These are phyloP conservation scores for Passer domesticus DNA, from an alignment of 2,113 vertebrate genomes.

Conservation along the genomic window DNA sequence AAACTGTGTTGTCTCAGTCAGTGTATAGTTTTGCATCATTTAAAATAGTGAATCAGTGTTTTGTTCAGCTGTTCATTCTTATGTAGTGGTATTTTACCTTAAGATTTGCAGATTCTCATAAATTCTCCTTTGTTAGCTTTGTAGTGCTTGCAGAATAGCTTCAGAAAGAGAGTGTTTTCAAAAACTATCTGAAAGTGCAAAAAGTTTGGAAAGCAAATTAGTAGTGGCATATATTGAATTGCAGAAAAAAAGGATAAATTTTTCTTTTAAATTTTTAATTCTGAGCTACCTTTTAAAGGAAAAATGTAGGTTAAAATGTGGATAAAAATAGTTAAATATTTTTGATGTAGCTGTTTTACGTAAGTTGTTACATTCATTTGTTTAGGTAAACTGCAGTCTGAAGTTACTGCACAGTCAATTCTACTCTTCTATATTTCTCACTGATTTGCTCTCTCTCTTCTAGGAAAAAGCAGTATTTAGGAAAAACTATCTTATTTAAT, in stretches of 20 bases:
- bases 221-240: background rate
- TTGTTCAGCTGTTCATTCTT: constrained; percentile 6
- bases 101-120: background rate
- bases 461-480: background rate
- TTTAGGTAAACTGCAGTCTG: background rate
- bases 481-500: background rate
- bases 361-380: background rate
- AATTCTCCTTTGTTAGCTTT: background rate
- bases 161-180: background rate
- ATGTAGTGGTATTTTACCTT: background rate
- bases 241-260: background rate
- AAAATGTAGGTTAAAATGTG: background rate
- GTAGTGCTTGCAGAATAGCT: background rate
- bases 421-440: background rate
- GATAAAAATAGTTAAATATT: background rate
- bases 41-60: background rate
- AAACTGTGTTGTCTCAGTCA: background rate
- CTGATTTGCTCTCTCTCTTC: background rate
- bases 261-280: background rate
- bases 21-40: background rate
- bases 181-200: background rate
- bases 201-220: background rate
- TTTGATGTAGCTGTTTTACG: background rate
- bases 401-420: background rate
- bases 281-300: background rate